Evolutionary conservation across 2,888 invertebrate genomes (phyloP).

Genomic region (Onchidella celtica): DNA sequence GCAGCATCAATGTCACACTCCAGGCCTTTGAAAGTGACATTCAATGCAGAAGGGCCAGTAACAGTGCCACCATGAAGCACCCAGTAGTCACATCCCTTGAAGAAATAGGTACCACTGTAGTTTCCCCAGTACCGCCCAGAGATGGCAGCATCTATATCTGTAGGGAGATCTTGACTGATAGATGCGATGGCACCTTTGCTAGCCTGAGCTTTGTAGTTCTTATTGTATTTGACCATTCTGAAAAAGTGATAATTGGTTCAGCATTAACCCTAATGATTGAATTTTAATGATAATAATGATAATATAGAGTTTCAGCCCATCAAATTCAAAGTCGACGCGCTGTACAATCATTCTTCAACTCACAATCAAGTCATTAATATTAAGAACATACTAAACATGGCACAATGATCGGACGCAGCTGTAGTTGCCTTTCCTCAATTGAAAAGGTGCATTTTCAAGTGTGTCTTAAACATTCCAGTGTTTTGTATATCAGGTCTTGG

Average conservation of each 20-base stretch:
- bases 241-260: not conserved
- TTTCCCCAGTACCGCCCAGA: slow-evolving; percentile 16
- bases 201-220: not conserved
- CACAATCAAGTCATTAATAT: too few species aligned
- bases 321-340: too few species aligned
- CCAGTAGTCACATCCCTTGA: slow-evolving; percentile 21
- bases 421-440: too few species aligned
- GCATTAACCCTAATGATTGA: too few species aligned
- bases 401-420: too few species aligned
- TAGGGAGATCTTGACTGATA: not conserved
- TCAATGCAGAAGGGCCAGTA: not conserved
- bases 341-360: too few species aligned
- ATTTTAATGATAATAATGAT: too few species aligned
- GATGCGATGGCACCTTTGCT: not conserved
- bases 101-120: not conserved
- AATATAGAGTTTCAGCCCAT: too few species aligned
- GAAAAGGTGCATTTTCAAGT: too few species aligned
- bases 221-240: not conserved
- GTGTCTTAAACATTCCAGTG: too few species aligned
- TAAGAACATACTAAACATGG: too few species aligned
- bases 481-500: too few species aligned
- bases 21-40: slow-evolving; percentile 25
- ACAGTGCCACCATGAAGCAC: not conserved
- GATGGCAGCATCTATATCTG: not conserved
- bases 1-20: slow-evolving; percentile 45